Evolutionary conservation across 2,888 invertebrate species (phyloP), one percentile per base, ranked within the genome.

Genomic region (Papilio protenor): DNA sequence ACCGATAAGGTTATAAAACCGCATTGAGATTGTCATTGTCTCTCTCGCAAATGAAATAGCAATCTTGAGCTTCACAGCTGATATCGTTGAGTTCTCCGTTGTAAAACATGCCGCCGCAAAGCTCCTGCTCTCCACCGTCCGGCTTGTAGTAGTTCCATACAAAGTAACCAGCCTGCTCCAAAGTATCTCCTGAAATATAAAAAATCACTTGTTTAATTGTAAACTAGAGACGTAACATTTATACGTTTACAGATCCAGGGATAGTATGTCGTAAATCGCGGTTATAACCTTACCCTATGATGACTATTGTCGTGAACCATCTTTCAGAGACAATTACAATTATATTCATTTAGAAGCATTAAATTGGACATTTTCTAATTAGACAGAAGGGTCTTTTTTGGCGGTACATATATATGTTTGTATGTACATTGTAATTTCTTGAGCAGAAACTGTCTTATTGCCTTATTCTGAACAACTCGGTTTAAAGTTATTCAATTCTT

Each of bases 31-130:
- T 18, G 5, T 79, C 78, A 69, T 89, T 83, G 49, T 93, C 92
- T 76, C 90, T 90, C 83, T 93, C 93, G 77, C 93, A 93, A 49
- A 93, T 90, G 80, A 90, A 93, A 84, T 89, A 89, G 80, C 87
- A 84, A n/a, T 81, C 85, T 1, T 80, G 82, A 1, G 2, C 11
- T 0, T 81, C 79, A 76, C 93, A 93, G 27, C 81, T 82, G 21
- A 92, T 82, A 79, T 90, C 91, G 77, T 92, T 91, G 0, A 92
- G 84, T 0, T 83, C 81, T 2, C 92, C 92, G 57, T 86, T 85
- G 84, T 86, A 90, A 81, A 89, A 91, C 90, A 93, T 91, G 1
- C 90, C 88, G 11, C 93, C 93, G 75, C 93, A 93, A 0, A 77
- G 79, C 79, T 91, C 90, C 0, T 82, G 81, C 4, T 83, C 87